Evolutionary conservation across 1,140 invertebrate species (phyloP).

Genomic region (Hesperophylax magnus): DNA sequence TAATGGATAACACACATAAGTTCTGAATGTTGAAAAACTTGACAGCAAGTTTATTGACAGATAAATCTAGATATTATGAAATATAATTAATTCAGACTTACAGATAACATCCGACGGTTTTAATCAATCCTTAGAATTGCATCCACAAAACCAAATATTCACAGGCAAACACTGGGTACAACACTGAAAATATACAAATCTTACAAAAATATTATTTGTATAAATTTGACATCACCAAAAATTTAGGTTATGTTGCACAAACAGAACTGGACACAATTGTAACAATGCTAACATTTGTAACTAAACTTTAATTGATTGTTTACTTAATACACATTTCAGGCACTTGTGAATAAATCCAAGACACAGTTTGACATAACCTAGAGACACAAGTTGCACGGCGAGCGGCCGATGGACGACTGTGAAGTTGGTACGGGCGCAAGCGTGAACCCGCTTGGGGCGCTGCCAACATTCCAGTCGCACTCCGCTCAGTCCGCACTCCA

Average conservation of each 20-base stretch:
- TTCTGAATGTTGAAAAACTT: conserved; percentile 1
- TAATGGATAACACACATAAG: background rate
- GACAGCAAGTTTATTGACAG: background rate
- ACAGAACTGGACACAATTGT: conserved; percentile 38
- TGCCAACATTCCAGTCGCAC: conserved; percentile 48
- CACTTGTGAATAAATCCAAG: conserved; percentile 48
- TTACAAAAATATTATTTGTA: conserved; percentile 49
- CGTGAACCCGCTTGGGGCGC: conserved; percentile 49
- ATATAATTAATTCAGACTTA: conserved; percentile 31
- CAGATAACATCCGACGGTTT: conserved; percentile 34
- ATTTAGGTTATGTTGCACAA: conserved; percentile 47
- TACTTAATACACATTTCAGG: conserved; percentile 51
- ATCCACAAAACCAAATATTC: conserved; percentile 40
- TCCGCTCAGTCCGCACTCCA: too few species aligned
- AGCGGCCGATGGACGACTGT: conserved; percentile 49
- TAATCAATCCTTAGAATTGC: conserved; percentile 39
- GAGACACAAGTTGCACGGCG: conserved; percentile 46
- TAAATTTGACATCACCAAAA: conserved; percentile 50
- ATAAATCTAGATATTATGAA: background rate
- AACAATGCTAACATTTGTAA: conserved; percentile 44
- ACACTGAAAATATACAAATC: conserved; percentile 48
- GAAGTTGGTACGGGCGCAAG: conserved; percentile 50
- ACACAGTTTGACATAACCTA: conserved; percentile 51
- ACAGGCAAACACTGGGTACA: conserved; percentile 36
- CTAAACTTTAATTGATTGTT: conserved; percentile 47